These are phyloP conservation scores for Lerista edwardsae DNA, from an alignment of 2,797 vertebrate genomes.

Conservation along the genomic window DNA sequence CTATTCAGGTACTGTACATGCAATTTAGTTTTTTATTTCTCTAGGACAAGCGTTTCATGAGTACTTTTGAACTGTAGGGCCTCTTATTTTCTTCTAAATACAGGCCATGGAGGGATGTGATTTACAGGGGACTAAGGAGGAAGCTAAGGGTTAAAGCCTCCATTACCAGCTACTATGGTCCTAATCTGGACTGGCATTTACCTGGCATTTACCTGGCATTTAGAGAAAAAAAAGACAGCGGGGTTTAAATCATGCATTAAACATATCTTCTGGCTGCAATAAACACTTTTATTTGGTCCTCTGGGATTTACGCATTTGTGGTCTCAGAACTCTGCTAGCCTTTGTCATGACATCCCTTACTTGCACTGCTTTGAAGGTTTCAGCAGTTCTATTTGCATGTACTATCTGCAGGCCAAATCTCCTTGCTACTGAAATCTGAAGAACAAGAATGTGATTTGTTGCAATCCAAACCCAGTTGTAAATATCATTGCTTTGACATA, in stretches of 20 bases:
- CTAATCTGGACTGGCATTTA: no score
- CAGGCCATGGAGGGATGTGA: no score
- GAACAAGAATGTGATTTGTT: neutral
- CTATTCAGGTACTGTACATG: neutral
- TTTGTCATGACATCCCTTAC: neutral
- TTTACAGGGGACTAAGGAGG: no score
- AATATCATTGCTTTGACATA: neutral
- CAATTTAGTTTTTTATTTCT: neutral
- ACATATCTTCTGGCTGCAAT: neutral
- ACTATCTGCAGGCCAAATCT: neutral
- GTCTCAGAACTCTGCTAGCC: neutral
- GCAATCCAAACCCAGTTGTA: neutral
- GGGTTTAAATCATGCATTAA: no score
- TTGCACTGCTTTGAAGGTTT: neutral
- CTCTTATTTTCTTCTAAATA: no score
- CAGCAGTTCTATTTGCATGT: neutral
- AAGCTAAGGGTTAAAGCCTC: no score
- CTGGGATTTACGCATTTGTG: neutral
- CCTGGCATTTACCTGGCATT: no score
- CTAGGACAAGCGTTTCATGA: no score
- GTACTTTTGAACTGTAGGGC: no score
- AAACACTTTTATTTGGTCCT: neutral
- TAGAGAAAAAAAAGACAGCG: no score
- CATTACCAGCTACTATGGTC: no score
- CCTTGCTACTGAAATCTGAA: neutral